Percentiles rank a stretch among this genome's conserved stretches.
phyloP scores from a whole-genome alignment of 1,140 invertebrate genomes.

The Halesus radiatus region DNA sequence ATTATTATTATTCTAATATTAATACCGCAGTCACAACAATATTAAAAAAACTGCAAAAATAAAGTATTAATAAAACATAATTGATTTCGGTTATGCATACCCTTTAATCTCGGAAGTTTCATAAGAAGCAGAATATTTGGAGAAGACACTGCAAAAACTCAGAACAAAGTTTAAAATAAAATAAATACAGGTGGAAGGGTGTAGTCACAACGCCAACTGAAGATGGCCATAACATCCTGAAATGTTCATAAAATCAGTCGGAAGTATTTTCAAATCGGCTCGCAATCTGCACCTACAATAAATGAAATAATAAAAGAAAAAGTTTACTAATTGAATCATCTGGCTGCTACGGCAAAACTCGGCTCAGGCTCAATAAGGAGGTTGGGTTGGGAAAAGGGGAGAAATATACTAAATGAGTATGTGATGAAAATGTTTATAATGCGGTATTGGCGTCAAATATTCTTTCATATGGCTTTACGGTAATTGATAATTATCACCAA shows the following conservation, averaged over 20 bases:
- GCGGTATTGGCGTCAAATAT: constrained; percentile 5
- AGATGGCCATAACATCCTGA: background rate
- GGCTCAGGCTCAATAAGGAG: background rate
- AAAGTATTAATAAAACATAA: too few relatives aligned
- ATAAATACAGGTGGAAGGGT: too few relatives aligned
- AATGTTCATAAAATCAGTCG: background rate
- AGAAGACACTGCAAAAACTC: too few relatives aligned
- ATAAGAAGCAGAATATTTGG: too few relatives aligned
- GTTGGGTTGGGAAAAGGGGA: background rate
- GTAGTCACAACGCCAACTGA: too few relatives aligned
- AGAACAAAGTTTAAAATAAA: too few relatives aligned
- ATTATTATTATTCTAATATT: too few relatives aligned
- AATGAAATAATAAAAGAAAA: background rate
- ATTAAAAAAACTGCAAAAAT: too few relatives aligned
- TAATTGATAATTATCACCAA: background rate
- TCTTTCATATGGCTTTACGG: background rate
- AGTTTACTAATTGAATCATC: background rate
- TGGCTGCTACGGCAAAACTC: background rate
- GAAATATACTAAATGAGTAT: background rate
- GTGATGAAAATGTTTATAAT: background rate
- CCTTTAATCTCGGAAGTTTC: too few relatives aligned
- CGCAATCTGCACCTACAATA: background rate
- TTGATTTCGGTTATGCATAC: too few relatives aligned
- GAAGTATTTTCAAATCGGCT: background rate
- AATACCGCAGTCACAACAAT: too few relatives aligned